These are phyloP conservation scores for Synergus gifuensis DNA, from an alignment of 2,888 invertebrate species.

Conservation along the genomic window DNA sequence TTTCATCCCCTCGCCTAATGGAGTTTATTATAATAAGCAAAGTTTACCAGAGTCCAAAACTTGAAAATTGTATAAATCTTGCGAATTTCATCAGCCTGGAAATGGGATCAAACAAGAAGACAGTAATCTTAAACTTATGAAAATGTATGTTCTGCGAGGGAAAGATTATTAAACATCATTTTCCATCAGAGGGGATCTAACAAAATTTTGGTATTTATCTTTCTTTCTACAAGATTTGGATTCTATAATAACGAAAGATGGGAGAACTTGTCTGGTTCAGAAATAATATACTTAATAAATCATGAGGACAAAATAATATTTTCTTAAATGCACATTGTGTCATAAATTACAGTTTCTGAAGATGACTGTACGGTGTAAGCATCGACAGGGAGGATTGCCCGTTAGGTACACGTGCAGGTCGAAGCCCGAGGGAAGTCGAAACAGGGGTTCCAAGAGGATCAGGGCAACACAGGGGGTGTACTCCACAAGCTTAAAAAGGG, in stretches of 20 bases:
- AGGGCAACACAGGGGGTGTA: slow-evolving; percentile 33
- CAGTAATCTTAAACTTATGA: neutral
- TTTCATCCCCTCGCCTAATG: neutral
- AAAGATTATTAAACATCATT: no score
- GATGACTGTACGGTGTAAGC: slow-evolving; percentile 26
- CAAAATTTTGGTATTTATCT: no score
- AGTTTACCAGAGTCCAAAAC: neutral
- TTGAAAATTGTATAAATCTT: neutral
- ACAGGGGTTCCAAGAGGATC: slow-evolving; percentile 32
- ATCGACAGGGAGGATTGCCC: slow-evolving; percentile 1
- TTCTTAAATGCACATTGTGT: neutral
- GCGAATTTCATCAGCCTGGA: neutral
- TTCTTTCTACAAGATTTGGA: no score
- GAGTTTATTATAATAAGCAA: neutral
- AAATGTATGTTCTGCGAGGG: neutral
- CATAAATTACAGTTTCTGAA: slow-evolving; percentile 5
- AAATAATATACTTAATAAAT: no score
- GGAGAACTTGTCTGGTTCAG: no score
- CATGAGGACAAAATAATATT: neutral
- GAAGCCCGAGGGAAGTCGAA: slow-evolving; percentile 32
- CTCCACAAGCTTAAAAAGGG: slow-evolving; percentile 30
- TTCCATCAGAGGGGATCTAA: no score
- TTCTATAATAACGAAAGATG: no score
- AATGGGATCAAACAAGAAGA: neutral
- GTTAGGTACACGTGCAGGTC: slow-evolving; percentile 37